Percentiles rank a stretch among this genome's conserved stretches.
Evolutionary conservation across 2,888 invertebrate genomes (phyloP).

Genomic region (Megaustenia siamemsis): DNA sequence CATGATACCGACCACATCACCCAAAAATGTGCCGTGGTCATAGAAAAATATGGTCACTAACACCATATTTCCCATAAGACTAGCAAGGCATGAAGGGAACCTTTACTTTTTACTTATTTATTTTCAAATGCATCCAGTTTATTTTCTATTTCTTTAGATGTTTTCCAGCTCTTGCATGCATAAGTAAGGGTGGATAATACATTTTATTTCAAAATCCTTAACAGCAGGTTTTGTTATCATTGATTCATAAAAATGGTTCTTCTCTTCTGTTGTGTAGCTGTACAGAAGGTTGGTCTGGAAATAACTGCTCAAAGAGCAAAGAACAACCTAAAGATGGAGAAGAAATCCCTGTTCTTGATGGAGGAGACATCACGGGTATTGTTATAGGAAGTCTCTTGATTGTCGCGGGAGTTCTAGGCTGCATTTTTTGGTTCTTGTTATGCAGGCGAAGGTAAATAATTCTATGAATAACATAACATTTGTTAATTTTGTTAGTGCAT

Average conservation of each 20-base stretch:
- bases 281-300: background rate
- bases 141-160: no score
- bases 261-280: background rate
- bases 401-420: background rate
- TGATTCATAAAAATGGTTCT: background rate
- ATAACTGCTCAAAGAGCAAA: background rate
- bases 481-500: background rate
- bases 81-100: no score
- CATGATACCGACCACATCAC: no score
- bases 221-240: no score
- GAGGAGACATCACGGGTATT: conserved; percentile 21
- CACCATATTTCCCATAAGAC: background rate
- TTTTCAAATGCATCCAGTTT: no score
- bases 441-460: background rate
- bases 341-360: no score
- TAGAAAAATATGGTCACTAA: no score
- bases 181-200: no score
- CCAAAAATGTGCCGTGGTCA: no score
- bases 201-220: no score
- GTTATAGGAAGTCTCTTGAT: background rate
- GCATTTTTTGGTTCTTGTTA: background rate
- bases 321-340: background rate
- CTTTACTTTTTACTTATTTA: no score
- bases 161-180: no score
- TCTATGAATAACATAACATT: background rate